Evolutionary conservation across 2,797 vertebrate genomes (phyloP).

Genomic region (Etheostoma nigrum): DNA sequence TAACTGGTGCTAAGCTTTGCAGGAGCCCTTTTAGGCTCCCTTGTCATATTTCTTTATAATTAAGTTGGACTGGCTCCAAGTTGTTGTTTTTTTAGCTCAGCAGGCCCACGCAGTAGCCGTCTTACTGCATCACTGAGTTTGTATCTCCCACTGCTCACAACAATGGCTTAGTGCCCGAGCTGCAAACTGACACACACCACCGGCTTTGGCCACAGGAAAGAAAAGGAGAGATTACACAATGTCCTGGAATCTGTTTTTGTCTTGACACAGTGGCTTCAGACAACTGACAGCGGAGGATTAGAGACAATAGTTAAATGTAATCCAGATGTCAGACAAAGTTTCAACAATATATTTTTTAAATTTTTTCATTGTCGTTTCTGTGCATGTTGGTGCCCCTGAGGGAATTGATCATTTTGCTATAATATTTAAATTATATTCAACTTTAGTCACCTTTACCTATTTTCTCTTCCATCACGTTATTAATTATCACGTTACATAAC

Average conservation of each 20-base stretch:
- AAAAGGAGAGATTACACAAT: constrained; percentile 51
- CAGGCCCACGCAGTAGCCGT: constrained; percentile 49
- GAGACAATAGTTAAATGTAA: constrained; percentile 29
- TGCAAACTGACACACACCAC: constrained; percentile 30
- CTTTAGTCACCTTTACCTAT: too few species aligned
- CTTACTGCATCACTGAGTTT: constrained; percentile 62
- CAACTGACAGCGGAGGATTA: constrained; percentile 44
- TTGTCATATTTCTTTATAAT: constrained; percentile 75
- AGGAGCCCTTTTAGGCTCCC: constrained; percentile 56
- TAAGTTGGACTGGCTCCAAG: constrained; percentile 72
- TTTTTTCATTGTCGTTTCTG: too few species aligned
- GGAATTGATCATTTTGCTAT: too few species aligned
- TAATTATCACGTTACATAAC: too few species aligned
- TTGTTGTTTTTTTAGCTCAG: constrained; percentile 21
- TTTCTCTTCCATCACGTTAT: too few species aligned
- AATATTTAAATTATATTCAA: too few species aligned
- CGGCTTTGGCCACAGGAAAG: constrained; percentile 29
- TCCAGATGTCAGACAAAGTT: constrained; percentile 17
- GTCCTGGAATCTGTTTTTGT: constrained; percentile 47
- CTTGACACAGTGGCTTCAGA: constrained; percentile 33
- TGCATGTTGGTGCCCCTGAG: too few species aligned
- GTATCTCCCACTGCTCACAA: constrained; percentile 69
- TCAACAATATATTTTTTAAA: neutral
- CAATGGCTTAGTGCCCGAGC: constrained; percentile 62
- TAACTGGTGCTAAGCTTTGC: constrained; percentile 57